Conservation (phyloP, 1,140 invertebrate genomes). For the Caerostris darwini region DNA sequence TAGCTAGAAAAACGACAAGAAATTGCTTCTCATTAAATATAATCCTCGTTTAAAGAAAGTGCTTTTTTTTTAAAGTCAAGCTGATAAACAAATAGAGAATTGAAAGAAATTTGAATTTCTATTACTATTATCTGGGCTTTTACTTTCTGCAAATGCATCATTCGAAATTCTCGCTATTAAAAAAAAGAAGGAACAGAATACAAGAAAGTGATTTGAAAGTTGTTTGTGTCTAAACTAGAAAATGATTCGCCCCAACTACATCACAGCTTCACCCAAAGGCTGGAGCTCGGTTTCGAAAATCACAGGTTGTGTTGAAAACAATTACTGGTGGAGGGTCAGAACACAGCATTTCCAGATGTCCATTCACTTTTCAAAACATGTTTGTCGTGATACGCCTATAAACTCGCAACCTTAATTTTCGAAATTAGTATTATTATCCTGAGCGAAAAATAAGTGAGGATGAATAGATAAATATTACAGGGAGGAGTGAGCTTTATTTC, state of each 20-base stretch:
- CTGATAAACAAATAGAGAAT: neutral
- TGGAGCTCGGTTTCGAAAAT: neutral
- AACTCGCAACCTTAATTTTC: constrained; percentile 17
- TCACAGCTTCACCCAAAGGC: neutral
- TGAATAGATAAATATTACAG: neutral
- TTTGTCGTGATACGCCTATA: constrained; percentile 43
- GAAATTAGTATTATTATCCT: constrained; percentile 50
- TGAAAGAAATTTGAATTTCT: neutral
- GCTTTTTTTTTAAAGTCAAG: neutral
- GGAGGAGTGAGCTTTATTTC: neutral
- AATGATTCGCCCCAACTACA: neutral
- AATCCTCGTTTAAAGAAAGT: no score
- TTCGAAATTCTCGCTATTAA: neutral
- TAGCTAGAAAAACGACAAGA: neutral
- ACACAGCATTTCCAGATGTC: constrained; percentile 19
- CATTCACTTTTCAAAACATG: constrained; percentile 20
- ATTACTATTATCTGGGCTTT: neutral
- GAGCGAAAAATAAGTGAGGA: neutral
- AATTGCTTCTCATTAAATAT: no score
- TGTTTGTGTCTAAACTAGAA: constrained; percentile 40
- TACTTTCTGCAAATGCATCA: neutral
- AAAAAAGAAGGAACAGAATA: neutral
- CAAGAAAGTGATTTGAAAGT: constrained; percentile 11
- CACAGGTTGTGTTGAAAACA: constrained; percentile 41
- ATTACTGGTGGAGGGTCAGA: neutral